phyloP scores from a whole-genome alignment of 1,140 invertebrate species.

The Orchestia grillus region DNA sequence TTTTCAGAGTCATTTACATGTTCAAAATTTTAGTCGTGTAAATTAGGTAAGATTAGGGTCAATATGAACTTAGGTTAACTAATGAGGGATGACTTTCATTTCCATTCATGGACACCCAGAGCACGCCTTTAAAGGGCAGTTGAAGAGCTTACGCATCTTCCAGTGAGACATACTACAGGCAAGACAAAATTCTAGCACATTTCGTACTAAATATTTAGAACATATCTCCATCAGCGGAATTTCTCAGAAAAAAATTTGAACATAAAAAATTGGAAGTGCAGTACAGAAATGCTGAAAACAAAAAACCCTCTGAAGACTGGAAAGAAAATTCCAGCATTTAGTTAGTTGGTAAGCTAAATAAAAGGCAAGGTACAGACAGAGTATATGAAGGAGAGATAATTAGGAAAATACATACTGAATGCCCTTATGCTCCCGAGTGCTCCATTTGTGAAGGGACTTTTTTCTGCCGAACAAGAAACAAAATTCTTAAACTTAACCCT shows the following conservation, averaged over 20 bases:
- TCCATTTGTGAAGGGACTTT: constrained; percentile 4
- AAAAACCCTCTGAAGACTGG: background rate
- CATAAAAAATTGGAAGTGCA: background rate
- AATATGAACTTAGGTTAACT: too few relatives aligned
- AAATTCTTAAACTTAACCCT: background rate
- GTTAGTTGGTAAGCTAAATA: background rate
- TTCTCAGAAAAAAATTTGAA: background rate
- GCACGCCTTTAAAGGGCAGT: too few relatives aligned
- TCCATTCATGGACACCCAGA: too few relatives aligned
- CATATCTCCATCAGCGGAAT: background rate
- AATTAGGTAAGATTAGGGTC: too few relatives aligned
- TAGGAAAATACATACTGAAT: constrained; percentile 31
- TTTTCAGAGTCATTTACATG: too few relatives aligned
- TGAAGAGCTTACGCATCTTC: too few relatives aligned
- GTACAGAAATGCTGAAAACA: background rate
- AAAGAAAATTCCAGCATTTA: background rate
- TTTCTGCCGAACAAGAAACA: constrained; percentile 33
- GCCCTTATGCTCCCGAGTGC: background rate
- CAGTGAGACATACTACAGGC: too few relatives aligned
- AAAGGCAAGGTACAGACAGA: background rate
- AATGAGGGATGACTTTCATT: too few relatives aligned
- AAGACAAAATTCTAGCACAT: background rate
- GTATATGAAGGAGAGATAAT: background rate
- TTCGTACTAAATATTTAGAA: background rate
- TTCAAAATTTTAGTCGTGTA: too few relatives aligned